A percentile compares a stretch with the other conserved stretches of the same genome.
Conservation (phyloP, 2,797 vertebrate species). For the Numenius phaeopus region DNA sequence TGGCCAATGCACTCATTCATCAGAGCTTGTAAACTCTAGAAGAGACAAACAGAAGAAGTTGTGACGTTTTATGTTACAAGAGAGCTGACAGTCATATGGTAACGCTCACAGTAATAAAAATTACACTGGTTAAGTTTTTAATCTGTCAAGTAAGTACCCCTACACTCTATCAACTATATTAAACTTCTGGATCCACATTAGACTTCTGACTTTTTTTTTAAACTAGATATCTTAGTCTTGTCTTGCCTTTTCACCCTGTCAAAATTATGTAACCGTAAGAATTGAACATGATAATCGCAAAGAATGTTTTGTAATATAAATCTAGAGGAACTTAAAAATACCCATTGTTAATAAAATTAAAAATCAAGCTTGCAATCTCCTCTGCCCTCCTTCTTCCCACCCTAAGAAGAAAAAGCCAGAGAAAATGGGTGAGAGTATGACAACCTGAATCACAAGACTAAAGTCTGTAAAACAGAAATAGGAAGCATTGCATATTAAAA, state of each 20-base stretch:
- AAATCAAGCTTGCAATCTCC: not conserved
- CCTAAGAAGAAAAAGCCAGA: not conserved
- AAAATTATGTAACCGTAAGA: not conserved
- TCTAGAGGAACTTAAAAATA: not conserved
- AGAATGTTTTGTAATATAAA: not conserved
- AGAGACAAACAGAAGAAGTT: constrained; percentile 13
- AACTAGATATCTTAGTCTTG: not conserved
- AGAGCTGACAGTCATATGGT: not conserved
- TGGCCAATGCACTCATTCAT: constrained; percentile 99
- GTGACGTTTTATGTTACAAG: not conserved
- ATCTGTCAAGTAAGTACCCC: not conserved
- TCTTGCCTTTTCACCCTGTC: not conserved
- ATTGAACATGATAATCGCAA: not conserved
- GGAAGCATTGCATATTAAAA: not conserved
- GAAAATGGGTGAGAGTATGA: not conserved
- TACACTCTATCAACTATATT: not conserved
- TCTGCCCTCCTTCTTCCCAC: not conserved
- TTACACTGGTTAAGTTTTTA: not conserved
- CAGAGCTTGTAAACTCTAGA: constrained; percentile 93
- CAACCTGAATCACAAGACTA: not conserved
- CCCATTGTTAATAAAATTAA: not conserved
- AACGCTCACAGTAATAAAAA: not conserved
- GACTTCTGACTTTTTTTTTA: not conserved
- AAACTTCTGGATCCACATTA: not conserved
- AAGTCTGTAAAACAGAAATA: not conserved